Evolutionary conservation across 2,113 vertebrate genomes (phyloP).

Genomic region (Baryphthengus martii): DNA sequence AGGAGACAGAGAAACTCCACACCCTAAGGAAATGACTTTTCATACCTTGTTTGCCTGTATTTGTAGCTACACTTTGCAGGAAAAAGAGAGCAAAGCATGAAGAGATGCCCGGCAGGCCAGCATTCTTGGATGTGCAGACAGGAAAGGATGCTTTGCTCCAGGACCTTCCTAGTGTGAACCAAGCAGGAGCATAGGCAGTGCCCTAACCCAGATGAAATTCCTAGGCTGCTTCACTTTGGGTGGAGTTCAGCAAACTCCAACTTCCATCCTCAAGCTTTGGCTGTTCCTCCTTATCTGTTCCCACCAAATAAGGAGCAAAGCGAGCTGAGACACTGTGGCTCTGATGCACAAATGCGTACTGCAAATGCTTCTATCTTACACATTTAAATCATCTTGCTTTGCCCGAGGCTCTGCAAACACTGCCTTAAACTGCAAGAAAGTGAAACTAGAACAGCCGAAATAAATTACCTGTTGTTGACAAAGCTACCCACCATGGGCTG

Average conservation of each 20-base stretch:
- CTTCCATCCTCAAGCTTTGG: neutral
- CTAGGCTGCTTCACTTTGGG: neutral
- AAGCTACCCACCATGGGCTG: conserved; percentile 21
- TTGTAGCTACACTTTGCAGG: neutral
- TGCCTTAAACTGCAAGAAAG: neutral
- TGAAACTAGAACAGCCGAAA: neutral
- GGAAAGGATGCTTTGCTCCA: neutral
- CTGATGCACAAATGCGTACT: neutral
- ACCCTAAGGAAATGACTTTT: neutral
- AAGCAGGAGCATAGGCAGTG: neutral
- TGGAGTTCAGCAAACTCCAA: neutral
- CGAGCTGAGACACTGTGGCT: neutral
- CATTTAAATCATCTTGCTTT: conserved; percentile 39
- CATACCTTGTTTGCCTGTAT: neutral
- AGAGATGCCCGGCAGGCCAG: neutral
- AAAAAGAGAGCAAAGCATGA: neutral
- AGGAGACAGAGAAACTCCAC: neutral
- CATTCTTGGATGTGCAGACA: neutral
- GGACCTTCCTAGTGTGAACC: neutral
- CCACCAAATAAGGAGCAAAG: neutral
- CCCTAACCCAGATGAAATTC: neutral
- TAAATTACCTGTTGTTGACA: conserved; percentile 52
- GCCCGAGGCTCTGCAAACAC: neutral
- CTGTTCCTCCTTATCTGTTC: neutral
- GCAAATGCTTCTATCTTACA: neutral